Evolutionary conservation across 2,797 vertebrate genomes (phyloP), one percentile per base, ranked within the genome.

Genomic region (Numenius phaeopus): DNA sequence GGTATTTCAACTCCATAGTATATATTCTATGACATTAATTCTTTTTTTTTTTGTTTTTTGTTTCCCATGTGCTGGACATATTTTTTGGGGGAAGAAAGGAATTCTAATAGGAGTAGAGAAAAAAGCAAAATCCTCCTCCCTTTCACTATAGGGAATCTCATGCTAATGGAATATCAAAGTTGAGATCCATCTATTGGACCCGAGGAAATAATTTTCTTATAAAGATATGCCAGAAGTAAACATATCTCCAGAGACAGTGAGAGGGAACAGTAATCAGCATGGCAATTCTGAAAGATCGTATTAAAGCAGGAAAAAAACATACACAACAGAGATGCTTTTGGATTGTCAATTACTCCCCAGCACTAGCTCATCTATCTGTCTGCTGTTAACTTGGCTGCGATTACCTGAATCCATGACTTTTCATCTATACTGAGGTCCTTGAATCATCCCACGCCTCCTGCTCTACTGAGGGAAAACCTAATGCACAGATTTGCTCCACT

Each of bases 81-180:
- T 24, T 90, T 30, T 79, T 91, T 76, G 15, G 50, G 18, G 58
- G 47, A 83, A 92, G 42, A 92, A 79, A 87, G 8, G 14, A 84
- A 86, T 66, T 95, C 22, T 81, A 78, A 65, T 10, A 84, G 23
- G 40, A 75, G n/a, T 83, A 69, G 34, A 83, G 29, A 89, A 84
- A 73, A 87, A 91, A 44, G 16, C 7, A 69, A 80, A 87, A 65
- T n/a, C 14, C 15, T 78, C 23, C 29, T 79, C 52, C 15, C 46
- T 80, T 64, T 89, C 70, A 94, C 79, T 34, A 61, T 26, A 75
- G 64, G 72, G 82, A 94, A 80, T 95, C 61, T 92, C 78, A 91
- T 78, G 64, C 23, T 94, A 95, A 92, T 83, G 62, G 26, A 91
- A 85, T 90, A 90, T 62, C 69, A 91, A 96, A 94, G 69, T 85